These are phyloP conservation scores for Rhadina sibilatrix DNA, from an alignment of 2,113 vertebrate species.

Conservation along the genomic window DNA sequence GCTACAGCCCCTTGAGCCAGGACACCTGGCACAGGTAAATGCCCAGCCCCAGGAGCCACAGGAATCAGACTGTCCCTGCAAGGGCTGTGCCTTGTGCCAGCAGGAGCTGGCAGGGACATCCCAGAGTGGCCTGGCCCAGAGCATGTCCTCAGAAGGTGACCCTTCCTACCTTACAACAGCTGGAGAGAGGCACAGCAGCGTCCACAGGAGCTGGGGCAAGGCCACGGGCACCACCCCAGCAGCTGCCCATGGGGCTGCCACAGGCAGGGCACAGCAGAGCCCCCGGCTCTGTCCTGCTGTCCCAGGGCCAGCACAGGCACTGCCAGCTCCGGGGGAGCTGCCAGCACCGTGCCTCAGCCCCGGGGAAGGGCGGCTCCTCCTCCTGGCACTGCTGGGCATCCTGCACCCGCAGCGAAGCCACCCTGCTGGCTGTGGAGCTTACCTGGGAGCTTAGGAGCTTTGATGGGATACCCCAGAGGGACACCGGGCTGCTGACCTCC, in stretches of 20 bases:
- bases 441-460: slow-evolving; percentile 92
- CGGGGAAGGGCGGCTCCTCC: background rate
- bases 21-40: background rate
- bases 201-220: background rate
- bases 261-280: background rate
- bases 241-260: background rate
- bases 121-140: background rate
- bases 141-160: background rate
- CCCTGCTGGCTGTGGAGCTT: slow-evolving; percentile 18
- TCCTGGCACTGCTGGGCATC: background rate
- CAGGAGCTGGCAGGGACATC: background rate
- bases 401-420: background rate
- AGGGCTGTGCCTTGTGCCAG: background rate
- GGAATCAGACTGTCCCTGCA: background rate
- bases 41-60: background rate
- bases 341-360: fast-evolving
- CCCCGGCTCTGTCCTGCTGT: background rate
- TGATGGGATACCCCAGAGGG: slow-evolving; percentile 95
- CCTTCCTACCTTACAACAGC: background rate
- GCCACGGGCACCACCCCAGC: background rate
- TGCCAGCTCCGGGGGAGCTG: background rate
- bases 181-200: background rate
- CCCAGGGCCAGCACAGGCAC: background rate
- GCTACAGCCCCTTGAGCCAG: background rate
- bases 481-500: slow-evolving; percentile 88